Conservation (phyloP, 2,888 invertebrate genomes). For the Eudemis profundana region DNA sequence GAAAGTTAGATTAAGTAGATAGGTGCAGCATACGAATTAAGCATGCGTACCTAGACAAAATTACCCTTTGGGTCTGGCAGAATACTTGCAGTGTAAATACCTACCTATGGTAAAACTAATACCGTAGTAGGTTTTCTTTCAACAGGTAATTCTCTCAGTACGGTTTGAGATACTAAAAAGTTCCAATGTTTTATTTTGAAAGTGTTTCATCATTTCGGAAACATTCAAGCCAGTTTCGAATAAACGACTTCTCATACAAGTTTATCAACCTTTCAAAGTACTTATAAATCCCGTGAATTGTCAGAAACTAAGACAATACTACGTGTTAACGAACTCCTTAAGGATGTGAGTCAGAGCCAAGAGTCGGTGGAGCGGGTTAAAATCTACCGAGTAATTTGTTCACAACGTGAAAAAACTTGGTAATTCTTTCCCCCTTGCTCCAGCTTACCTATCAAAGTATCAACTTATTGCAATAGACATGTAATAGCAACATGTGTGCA, state of each 20-base stretch:
- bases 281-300: conserved; percentile 4
- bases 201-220: too few relatives aligned
- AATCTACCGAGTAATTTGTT: conserved; percentile 9
- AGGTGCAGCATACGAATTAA: background rate
- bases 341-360: conserved; percentile 44
- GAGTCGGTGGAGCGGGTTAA: conserved; percentile 22
- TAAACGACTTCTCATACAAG: too few relatives aligned
- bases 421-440: conserved; percentile 1
- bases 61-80: background rate
- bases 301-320: conserved; percentile 69
- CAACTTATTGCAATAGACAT: background rate
- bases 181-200: too few relatives aligned
- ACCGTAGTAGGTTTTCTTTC: background rate
- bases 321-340: conserved; percentile 65
- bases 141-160: too few relatives aligned
- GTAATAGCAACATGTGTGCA: background rate
- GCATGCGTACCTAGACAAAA: conserved; percentile 2
- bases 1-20: conserved; percentile 14
- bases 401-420: conserved; percentile 14
- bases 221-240: too few relatives aligned
- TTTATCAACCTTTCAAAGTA: conserved; percentile 4
- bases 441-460: background rate
- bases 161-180: too few relatives aligned
- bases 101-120: background rate
- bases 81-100: background rate